Percentiles rank a stretch among this genome's conserved stretches.
These are phyloP conservation scores for Shinisaurus crocodilurus DNA, from an alignment of 2,113 vertebrate species.

Conservation along the genomic window DNA sequence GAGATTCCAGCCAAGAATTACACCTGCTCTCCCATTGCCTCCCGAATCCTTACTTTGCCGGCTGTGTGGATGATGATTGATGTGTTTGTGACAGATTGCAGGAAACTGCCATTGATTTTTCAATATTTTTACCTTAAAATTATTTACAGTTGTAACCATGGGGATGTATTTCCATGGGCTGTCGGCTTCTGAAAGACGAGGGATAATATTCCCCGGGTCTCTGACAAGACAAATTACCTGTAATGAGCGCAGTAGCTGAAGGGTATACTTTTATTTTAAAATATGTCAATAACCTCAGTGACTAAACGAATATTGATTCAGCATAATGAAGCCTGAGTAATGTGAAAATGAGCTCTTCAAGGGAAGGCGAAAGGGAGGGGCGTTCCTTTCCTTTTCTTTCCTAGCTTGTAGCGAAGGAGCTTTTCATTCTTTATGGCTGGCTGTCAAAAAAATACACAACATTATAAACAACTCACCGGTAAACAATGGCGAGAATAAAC, in stretches of 20 bases:
- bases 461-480: conserved; percentile 66
- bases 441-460: conserved; percentile 68
- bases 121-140: conserved; percentile 97
- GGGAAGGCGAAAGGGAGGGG: conserved; percentile 76
- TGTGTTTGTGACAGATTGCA: conserved; percentile 96
- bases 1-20: conserved; percentile 94
- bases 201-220: conserved; percentile 89
- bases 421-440: conserved; percentile 74
- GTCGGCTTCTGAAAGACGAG: conserved; percentile 87
- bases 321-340: conserved; percentile 96
- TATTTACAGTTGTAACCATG: conserved; percentile 97
- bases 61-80: conserved; percentile 94
- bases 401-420: conserved; percentile 78
- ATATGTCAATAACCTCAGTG: conserved; percentile 95
- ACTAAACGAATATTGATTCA: conserved; percentile 99
- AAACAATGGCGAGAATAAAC: conserved; percentile 37
- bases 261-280: conserved; percentile 97
- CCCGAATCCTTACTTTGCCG: conserved; percentile 80
- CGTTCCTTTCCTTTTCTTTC: conserved; percentile 49
- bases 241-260: conserved; percentile 93
- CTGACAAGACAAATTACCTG: conserved; percentile 96
- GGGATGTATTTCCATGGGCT: conserved; percentile 88
- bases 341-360: conserved; percentile 92
- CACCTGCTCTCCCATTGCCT: conserved; percentile 82
- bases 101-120: conserved; percentile 99